A percentile compares a stretch with the other conserved stretches of the same genome.
phyloP scores from a whole-genome alignment of 1,140 invertebrate genomes.

The Euwallacea similis region DNA sequence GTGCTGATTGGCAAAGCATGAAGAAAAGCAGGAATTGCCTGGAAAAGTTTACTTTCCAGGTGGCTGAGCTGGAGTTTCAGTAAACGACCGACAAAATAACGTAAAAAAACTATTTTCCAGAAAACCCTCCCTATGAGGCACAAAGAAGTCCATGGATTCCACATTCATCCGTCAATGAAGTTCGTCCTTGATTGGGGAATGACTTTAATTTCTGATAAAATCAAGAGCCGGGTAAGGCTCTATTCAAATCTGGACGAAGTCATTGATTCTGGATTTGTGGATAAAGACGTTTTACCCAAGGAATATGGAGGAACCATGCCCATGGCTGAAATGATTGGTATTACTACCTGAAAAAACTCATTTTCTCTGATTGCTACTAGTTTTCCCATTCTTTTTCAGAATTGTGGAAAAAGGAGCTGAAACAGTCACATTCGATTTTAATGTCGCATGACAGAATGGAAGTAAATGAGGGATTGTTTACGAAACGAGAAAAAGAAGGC shows the following conservation, averaged over 20 bases:
- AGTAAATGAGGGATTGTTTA: slow-evolving; percentile 54
- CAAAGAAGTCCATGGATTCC: slow-evolving; percentile 79
- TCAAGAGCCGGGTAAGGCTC: slow-evolving; percentile 71
- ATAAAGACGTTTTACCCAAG: slow-evolving; percentile 73
- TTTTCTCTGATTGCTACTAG: neutral
- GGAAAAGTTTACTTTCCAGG: too few relatives aligned
- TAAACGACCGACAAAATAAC: too few relatives aligned
- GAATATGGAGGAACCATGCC: slow-evolving; percentile 81
- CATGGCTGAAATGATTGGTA: slow-evolving; percentile 83
- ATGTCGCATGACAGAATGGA: slow-evolving; percentile 60
- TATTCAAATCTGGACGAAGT: slow-evolving; percentile 66
- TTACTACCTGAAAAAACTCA: neutral
- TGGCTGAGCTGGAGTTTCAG: too few relatives aligned
- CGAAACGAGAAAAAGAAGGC: slow-evolving; percentile 63
- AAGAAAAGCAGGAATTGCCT: too few relatives aligned
- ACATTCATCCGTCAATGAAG: slow-evolving; percentile 74
- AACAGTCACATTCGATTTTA: slow-evolving; percentile 54
- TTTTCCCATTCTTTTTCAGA: slow-evolving; percentile 39
- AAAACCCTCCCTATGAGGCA: slow-evolving; percentile 81
- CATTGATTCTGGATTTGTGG: slow-evolving; percentile 56
- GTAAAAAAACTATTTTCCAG: slow-evolving; percentile 53
- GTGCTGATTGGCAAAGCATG: too few relatives aligned
- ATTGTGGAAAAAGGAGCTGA: slow-evolving; percentile 58
- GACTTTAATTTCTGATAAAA: slow-evolving; percentile 79
- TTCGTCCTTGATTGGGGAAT: slow-evolving; percentile 80